Conservation (phyloP, 2,888 invertebrate genomes). For the Pogonocherus hispidulus region DNA sequence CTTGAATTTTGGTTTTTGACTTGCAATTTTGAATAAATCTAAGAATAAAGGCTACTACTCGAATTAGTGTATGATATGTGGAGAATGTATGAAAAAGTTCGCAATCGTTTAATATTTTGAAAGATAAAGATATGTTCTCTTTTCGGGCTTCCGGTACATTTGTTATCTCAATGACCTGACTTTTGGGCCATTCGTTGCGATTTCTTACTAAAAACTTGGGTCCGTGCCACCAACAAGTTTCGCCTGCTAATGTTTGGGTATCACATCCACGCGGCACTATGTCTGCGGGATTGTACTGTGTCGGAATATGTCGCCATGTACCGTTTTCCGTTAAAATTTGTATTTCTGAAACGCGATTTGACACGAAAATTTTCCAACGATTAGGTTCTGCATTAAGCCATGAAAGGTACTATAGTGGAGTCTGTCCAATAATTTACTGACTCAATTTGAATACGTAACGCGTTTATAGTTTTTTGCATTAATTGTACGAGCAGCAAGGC, state of each 20-base stretch:
- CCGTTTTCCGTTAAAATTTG: slow-evolving; percentile 30
- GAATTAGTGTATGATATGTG: background rate
- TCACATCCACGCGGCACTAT: background rate
- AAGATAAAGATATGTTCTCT: background rate
- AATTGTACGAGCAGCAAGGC: slow-evolving; percentile 43
- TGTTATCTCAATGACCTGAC: background rate
- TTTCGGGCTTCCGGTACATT: background rate
- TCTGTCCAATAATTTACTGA: slow-evolving; percentile 42
- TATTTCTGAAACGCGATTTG: slow-evolving; percentile 46
- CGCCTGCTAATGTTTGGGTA: background rate
- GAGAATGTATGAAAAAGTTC: background rate
- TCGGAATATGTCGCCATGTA: slow-evolving; percentile 35
- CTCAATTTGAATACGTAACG: slow-evolving; percentile 26
- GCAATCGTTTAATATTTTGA: background rate
- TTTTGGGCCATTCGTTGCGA: background rate
- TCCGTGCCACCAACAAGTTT: slow-evolving; percentile 4
- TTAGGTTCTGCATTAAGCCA: slow-evolving; percentile 36
- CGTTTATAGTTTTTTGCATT: slow-evolving; percentile 20
- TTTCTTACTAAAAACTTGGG: background rate
- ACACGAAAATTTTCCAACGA: slow-evolving; percentile 39
- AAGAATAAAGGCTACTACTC: background rate
- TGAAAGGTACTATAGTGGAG: slow-evolving; percentile 42
- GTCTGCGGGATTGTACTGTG: slow-evolving; percentile 37
- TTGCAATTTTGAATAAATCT: background rate
- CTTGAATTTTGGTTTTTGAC: background rate